Evolutionary conservation across 1,140 invertebrate genomes (phyloP).

Genomic region (Stegodyphus dumicola): DNA sequence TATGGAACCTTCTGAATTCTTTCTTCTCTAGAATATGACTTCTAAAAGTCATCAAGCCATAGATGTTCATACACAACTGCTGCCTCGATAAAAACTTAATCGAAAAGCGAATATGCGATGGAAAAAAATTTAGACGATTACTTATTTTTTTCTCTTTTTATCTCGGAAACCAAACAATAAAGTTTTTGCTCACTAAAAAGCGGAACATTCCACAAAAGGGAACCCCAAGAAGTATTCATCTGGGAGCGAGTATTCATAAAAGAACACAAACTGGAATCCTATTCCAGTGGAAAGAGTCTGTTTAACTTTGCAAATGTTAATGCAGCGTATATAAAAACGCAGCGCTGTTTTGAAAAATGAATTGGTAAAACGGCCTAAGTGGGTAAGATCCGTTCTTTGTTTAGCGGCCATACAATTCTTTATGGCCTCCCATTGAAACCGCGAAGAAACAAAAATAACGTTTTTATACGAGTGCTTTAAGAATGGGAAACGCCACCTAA

Average conservation of each 20-base stretch:
- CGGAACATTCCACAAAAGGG: constrained; percentile 33
- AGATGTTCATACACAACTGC: constrained; percentile 21
- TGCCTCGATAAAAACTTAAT: constrained; percentile 16
- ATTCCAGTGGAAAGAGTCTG: constrained; percentile 45
- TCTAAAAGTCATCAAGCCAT: constrained; percentile 38
- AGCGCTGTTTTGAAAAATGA: constrained; percentile 57
- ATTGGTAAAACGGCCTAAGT: constrained; percentile 59
- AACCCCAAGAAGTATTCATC: constrained; percentile 35
- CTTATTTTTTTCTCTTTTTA: constrained; percentile 21
- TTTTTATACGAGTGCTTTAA: constrained; percentile 60
- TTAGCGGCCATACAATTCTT: constrained; percentile 61
- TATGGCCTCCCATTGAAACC: constrained; percentile 60
- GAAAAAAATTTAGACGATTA: constrained; percentile 35
- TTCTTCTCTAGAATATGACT: constrained; percentile 12
- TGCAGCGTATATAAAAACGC: constrained; percentile 34
- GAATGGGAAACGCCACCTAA: constrained; percentile 55
- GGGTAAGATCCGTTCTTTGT: constrained; percentile 51
- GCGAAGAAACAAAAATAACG: constrained; percentile 58
- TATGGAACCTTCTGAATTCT: no score
- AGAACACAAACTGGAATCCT: constrained; percentile 50
- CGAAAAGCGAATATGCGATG: background rate
- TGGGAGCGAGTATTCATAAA: constrained; percentile 54
- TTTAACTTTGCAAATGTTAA: constrained; percentile 57
- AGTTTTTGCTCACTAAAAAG: constrained; percentile 54
- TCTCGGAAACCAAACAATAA: constrained; percentile 45